These are phyloP conservation scores for Neosilurus mollespiculum DNA, from an alignment of 2,797 vertebrate species.

Conservation along the genomic window DNA sequence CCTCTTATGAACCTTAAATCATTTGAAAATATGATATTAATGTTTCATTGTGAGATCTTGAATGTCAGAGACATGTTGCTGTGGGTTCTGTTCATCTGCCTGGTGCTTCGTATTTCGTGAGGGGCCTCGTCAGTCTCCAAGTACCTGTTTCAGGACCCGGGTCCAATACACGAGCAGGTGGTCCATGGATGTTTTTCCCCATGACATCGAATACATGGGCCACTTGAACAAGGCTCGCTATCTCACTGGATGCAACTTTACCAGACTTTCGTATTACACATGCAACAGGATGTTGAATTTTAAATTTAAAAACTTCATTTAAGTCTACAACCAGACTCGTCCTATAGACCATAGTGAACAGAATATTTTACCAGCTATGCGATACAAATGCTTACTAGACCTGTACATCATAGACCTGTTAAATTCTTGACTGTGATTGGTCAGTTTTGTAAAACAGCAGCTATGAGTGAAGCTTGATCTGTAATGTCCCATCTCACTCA, in stretches of 20 bases:
- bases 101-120: slow-evolving; percentile 81
- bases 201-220: slow-evolving; percentile 86
- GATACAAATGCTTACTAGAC: background rate
- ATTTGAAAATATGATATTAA: background rate
- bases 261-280: slow-evolving; percentile 78
- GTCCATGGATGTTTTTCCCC: slow-evolving; percentile 76
- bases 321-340: background rate
- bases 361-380: background rate
- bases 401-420: background rate
- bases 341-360: background rate
- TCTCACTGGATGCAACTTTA: slow-evolving; percentile 88
- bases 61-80: slow-evolving; percentile 69
- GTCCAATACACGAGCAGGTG: slow-evolving; percentile 80
- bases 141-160: slow-evolving; percentile 73
- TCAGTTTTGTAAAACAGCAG: background rate
- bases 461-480: background rate
- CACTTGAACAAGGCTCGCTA: slow-evolving; percentile 95
- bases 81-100: slow-evolving; percentile 68
- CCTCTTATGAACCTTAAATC: background rate
- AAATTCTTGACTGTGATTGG: background rate
- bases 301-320: background rate
- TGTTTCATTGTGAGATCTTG: background rate
- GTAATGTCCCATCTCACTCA: no score
- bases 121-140: slow-evolving; percentile 67
- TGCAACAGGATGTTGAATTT: slow-evolving; percentile 81